A percentile compares a stretch with the other conserved stretches of the same genome.
Conservation (phyloP, 1,140 invertebrate species). For the Drosophila dunni region DNA sequence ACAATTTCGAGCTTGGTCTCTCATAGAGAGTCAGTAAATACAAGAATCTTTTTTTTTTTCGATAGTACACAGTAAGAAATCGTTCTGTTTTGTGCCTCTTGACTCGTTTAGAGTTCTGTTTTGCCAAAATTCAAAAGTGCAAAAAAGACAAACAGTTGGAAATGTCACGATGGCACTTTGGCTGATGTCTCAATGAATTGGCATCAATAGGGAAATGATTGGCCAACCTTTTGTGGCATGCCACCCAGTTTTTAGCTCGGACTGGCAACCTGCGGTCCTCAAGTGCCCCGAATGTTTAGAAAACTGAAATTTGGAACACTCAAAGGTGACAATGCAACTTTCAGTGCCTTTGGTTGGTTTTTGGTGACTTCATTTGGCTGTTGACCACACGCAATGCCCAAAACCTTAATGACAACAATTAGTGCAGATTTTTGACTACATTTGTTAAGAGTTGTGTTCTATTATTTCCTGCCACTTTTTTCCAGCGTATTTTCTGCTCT, state of each 20-base stretch:
- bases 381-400: constrained; percentile 53
- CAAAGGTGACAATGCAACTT: constrained; percentile 53
- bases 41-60: too few species aligned
- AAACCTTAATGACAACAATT: constrained; percentile 75
- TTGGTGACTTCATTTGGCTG: constrained; percentile 44
- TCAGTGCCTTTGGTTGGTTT: background rate
- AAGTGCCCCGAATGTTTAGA: constrained; percentile 32
- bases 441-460: background rate
- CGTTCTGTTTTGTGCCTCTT: too few species aligned
- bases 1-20: too few species aligned
- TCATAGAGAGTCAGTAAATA: too few species aligned
- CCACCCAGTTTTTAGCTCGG: constrained; percentile 8
- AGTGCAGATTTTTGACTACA: constrained; percentile 52
- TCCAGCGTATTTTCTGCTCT: constrained; percentile 1
- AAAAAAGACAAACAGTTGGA: too few species aligned
- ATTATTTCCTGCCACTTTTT: constrained; percentile 17
- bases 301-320: too few species aligned
- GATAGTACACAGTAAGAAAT: too few species aligned
- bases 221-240: constrained; percentile 13
- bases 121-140: too few species aligned
- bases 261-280: constrained; percentile 18
- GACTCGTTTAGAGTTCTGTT: too few species aligned
- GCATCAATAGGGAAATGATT: background rate
- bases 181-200: constrained; percentile 18
- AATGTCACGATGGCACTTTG: background rate